phyloP scores from a whole-genome alignment of 2,113 vertebrate species.

The Oriolus oriolus region DNA sequence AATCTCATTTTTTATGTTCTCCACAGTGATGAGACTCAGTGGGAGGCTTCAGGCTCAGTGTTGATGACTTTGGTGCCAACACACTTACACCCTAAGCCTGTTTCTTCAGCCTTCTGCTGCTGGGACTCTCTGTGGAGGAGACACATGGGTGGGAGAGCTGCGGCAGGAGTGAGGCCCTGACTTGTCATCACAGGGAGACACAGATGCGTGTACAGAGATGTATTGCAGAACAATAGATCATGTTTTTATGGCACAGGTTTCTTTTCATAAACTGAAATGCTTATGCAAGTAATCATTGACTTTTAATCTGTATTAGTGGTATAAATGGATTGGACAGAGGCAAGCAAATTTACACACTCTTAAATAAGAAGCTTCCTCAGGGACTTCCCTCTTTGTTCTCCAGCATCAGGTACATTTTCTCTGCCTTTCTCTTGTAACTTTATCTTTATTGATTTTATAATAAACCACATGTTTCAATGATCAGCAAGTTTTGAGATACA shows the following conservation, averaged over 20 bases:
- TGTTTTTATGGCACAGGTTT: not conserved
- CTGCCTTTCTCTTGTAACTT: conserved; percentile 51
- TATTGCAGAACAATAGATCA: not conserved
- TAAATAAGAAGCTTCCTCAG: conserved; percentile 42
- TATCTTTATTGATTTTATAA: conserved; percentile 70
- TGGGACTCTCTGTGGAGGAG: not conserved
- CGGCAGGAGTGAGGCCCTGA: not conserved
- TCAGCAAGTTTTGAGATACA: conserved; percentile 62
- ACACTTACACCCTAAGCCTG: not conserved
- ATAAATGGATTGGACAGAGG: conserved; percentile 38
- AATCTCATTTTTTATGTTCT: not conserved
- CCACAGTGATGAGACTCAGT: not conserved
- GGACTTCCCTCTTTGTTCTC: conserved; percentile 58
- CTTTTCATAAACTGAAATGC: conserved; percentile 25
- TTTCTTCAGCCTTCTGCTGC: not conserved
- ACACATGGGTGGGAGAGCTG: not conserved
- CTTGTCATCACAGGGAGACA: not conserved
- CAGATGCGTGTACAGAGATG: not conserved
- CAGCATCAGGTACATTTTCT: conserved; percentile 26
- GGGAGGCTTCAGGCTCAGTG: not conserved
- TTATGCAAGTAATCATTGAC: conserved; percentile 40
- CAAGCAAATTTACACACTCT: conserved; percentile 38
- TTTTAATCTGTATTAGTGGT: conserved; percentile 58
- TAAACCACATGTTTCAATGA: conserved; percentile 57
- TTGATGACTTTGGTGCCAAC: not conserved